Percentiles rank a stretch among this genome's conserved stretches.
These are phyloP conservation scores for Aromia moschata DNA, from an alignment of 2,888 invertebrate species.

Conservation along the genomic window DNA sequence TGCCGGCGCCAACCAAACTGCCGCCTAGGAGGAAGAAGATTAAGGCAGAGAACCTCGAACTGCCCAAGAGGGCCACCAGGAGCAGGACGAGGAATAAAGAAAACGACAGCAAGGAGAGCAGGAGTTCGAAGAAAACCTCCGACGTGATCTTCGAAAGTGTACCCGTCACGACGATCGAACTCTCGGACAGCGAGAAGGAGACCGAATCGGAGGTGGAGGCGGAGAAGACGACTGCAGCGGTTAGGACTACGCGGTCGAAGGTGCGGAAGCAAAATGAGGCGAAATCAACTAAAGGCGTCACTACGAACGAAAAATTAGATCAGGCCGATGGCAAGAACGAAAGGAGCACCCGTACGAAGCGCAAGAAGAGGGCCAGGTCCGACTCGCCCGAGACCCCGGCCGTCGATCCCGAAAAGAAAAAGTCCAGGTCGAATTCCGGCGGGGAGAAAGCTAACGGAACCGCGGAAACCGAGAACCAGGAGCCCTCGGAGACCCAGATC, in stretches of 20 bases:
- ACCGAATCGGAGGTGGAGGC: conserved; percentile 30
- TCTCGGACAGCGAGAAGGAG: conserved; percentile 47
- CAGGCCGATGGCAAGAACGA: conserved; percentile 6
- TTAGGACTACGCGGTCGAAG: conserved; percentile 31
- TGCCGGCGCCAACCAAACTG: conserved; percentile 48
- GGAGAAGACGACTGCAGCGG: not conserved
- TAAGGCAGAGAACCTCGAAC: conserved; percentile 35
- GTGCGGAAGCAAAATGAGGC: conserved; percentile 9
- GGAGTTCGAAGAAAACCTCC: conserved; percentile 31
- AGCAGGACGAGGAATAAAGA: conserved; percentile 23
- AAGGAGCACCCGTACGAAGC: conserved; percentile 37
- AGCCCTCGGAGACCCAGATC: conserved; percentile 13
- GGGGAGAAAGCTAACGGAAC: conserved; percentile 31
- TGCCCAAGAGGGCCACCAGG: conserved; percentile 32
- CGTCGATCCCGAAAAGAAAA: conserved; percentile 41
- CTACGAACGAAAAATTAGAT: too few relatives aligned
- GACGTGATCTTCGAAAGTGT: conserved; percentile 50
- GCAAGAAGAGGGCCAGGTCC: conserved; percentile 21
- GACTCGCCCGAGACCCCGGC: conserved; percentile 11
- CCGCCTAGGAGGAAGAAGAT: conserved; percentile 45
- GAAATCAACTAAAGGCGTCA: too few relatives aligned
- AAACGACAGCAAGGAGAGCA: not conserved
- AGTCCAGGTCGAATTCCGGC: conserved; percentile 37
- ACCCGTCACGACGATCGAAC: conserved; percentile 41
- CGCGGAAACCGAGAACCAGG: conserved; percentile 54